A percentile compares a stretch with the other conserved stretches of the same genome.
Conservation (phyloP, 1,140 invertebrate species). For the Zaprionus gabonicus region DNA sequence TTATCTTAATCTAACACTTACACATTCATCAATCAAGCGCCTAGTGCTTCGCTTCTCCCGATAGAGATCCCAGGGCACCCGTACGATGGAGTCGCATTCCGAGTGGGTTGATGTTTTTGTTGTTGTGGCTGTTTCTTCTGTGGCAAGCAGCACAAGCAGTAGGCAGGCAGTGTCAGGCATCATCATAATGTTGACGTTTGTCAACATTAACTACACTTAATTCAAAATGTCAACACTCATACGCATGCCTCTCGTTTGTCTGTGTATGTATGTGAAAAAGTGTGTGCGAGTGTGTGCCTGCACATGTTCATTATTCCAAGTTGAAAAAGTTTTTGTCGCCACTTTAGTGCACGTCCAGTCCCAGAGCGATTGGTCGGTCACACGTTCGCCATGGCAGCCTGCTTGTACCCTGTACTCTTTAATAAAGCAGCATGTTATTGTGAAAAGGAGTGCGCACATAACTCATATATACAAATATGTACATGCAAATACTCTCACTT, state of each 20-base stretch:
- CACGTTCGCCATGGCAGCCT: slow-evolving; percentile 17
- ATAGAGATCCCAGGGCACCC: slow-evolving; percentile 21
- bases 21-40: slow-evolving; percentile 69
- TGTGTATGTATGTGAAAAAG: slow-evolving; percentile 3
- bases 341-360: slow-evolving; percentile 35
- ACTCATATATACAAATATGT: too few species aligned
- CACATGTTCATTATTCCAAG: slow-evolving; percentile 32
- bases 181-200: slow-evolving; percentile 65
- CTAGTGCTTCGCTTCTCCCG: slow-evolving; percentile 63
- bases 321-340: slow-evolving; percentile 47
- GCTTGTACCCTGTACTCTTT: slow-evolving; percentile 18
- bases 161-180: slow-evolving; percentile 34
- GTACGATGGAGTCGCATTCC: slow-evolving; percentile 8
- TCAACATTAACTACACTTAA: slow-evolving; percentile 80
- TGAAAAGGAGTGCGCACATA: not conserved
- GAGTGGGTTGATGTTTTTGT: slow-evolving; percentile 6
- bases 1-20: slow-evolving; percentile 76
- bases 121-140: slow-evolving; percentile 34
- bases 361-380: slow-evolving; percentile 41
- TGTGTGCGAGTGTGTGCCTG: not conserved
- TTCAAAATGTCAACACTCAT: slow-evolving; percentile 68
- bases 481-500: too few species aligned
- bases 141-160: not conserved
- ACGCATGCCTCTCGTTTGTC: slow-evolving; percentile 15
- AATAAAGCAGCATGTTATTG: not conserved